Evolutionary conservation across 2,113 vertebrate species (phyloP).

Genomic region (Mastomys coucha): DNA sequence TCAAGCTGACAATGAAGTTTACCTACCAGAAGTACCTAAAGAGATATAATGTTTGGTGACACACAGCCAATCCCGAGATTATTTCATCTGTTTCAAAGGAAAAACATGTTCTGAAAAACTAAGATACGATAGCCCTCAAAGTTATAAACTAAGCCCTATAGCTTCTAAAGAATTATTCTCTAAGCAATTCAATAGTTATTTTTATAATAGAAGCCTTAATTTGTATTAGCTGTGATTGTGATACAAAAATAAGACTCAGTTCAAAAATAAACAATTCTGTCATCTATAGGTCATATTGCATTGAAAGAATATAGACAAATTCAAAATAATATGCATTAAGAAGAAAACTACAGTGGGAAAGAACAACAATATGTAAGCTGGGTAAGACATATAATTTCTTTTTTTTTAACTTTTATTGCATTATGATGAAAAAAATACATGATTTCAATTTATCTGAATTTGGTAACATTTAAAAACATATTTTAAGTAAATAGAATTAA

Average conservation of each 20-base stretch:
- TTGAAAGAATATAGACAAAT: not conserved
- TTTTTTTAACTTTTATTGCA: no score
- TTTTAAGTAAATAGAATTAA: no score
- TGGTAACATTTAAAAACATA: no score
- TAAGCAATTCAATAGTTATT: not conserved
- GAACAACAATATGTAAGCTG: not conserved
- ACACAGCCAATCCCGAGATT: not conserved
- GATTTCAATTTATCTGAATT: no score
- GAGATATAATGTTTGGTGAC: not conserved
- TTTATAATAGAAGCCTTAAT: not conserved
- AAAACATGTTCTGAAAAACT: not conserved
- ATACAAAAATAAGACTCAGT: not conserved
- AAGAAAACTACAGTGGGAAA: not conserved
- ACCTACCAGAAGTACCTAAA: not conserved
- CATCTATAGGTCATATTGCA: not conserved
- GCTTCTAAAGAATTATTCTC: not conserved
- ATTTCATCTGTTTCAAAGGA: not conserved
- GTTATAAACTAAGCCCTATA: not conserved
- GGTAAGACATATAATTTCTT: not conserved
- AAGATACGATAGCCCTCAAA: not conserved
- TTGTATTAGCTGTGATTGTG: not conserved
- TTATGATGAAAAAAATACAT: no score
- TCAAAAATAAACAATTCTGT: not conserved
- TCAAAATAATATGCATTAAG: not conserved
- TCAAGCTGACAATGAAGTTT: not conserved